A percentile compares a stretch with the other conserved stretches of the same genome.
Conservation (phyloP, 1,140 invertebrate species). For the Venturia canescens region DNA sequence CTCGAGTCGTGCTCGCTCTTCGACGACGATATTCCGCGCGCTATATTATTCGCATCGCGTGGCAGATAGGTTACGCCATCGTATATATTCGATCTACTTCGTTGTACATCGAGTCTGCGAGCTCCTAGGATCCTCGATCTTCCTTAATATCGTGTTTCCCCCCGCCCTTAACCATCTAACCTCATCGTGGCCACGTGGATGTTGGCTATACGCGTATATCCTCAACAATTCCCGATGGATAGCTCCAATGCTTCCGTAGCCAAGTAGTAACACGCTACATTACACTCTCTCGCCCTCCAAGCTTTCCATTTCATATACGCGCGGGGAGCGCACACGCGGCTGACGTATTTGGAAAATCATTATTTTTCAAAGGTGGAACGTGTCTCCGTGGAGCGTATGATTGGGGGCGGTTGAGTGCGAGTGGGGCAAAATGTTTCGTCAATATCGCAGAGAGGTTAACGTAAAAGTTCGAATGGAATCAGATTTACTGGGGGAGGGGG, state of each 20-base stretch:
- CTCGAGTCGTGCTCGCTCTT: neutral
- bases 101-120: slow-evolving; percentile 46
- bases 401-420: too few relatives aligned
- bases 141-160: slow-evolving; percentile 5
- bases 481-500: too few relatives aligned
- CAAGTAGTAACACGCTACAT: neutral
- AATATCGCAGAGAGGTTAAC: too few relatives aligned
- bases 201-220: slow-evolving; percentile 3
- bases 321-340: too few relatives aligned
- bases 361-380: neutral
- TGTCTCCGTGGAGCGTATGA: too few relatives aligned
- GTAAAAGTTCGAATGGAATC: too few relatives aligned
- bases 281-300: neutral
- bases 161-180: neutral
- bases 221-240: slow-evolving; percentile 24
- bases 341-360: neutral
- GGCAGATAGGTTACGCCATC: slow-evolving; percentile 63
- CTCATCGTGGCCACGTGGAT: neutral
- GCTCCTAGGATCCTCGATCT: neutral
- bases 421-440: too few relatives aligned
- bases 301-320: neutral
- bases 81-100: slow-evolving; percentile 61
- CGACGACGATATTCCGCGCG: slow-evolving; percentile 44
- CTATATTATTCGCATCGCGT: slow-evolving; percentile 63
- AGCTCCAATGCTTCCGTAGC: neutral